These are phyloP conservation scores for Struthidea cinerea DNA, from an alignment of 2,113 vertebrate genomes.

Conservation along the genomic window DNA sequence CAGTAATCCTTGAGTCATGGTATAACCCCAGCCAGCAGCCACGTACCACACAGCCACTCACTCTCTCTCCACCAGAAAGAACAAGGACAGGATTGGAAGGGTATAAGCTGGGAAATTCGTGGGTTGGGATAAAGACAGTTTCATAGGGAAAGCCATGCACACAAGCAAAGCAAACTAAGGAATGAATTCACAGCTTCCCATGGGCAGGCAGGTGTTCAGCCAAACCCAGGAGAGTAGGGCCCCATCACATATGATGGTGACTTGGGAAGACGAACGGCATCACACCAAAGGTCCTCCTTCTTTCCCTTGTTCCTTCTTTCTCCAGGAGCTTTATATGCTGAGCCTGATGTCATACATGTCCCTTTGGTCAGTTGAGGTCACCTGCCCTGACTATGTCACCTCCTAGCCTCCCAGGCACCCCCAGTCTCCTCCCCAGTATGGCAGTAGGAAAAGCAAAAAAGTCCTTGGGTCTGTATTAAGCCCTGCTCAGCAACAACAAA, in stretches of 20 bases:
- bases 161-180: neutral
- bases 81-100: neutral
- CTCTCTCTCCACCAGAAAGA: neutral
- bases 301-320: neutral
- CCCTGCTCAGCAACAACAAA: neutral
- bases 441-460: neutral
- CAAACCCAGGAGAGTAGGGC: neutral
- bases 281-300: neutral
- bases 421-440: neutral
- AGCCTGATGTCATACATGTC: neutral
- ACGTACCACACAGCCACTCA: neutral
- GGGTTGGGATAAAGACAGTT: neutral
- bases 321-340: too few species aligned
- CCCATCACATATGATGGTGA: rapidly evolving
- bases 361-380: neutral
- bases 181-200: neutral
- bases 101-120: neutral
- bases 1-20: neutral
- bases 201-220: neutral
- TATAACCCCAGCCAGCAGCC: neutral
- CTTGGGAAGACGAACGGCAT: neutral
- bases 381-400: neutral
- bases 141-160: neutral
- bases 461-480: neutral
- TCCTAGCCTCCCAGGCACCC: neutral